phyloP scores from a whole-genome alignment of 1,140 invertebrate genomes.

The Muscidifurax raptorellus region DNA sequence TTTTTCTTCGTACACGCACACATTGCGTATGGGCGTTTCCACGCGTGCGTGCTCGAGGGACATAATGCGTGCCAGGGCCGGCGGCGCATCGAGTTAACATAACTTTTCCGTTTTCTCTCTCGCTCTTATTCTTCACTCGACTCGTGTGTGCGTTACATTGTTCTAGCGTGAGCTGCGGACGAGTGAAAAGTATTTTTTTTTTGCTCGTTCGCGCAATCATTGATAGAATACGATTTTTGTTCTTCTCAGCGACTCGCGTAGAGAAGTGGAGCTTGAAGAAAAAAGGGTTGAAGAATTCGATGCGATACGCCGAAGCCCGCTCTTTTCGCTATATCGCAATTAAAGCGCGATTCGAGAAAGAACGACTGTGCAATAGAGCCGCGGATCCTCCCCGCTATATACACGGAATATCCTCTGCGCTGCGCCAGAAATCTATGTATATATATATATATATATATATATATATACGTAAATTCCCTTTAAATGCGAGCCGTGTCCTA shows the following conservation, averaged over 20 bases:
- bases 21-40: conserved; percentile 56
- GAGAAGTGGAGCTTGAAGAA: too few species aligned
- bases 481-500: conserved; percentile 12
- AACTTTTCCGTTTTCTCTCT: not conserved
- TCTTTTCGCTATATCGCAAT: too few species aligned
- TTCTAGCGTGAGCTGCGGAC: too few species aligned
- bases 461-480: not conserved
- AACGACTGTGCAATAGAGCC: too few species aligned
- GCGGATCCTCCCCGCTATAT: too few species aligned
- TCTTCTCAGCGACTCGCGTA: too few species aligned
- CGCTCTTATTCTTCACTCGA: not conserved
- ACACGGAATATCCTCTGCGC: not conserved
- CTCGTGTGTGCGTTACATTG: not conserved
- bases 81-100: not conserved
- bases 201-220: too few species aligned
- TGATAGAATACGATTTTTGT: too few species aligned
- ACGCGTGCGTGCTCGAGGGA: conserved; percentile 53
- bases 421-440: not conserved
- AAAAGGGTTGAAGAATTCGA: too few species aligned
- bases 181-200: too few species aligned
- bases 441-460: not conserved
- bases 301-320: too few species aligned
- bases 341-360: too few species aligned
- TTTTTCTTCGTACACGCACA: conserved; percentile 2
- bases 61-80: not conserved